Evolutionary conservation across 2,888 invertebrate species (phyloP), one percentile per base, ranked within the genome.

Genomic region (Periphyllus acericola): DNA sequence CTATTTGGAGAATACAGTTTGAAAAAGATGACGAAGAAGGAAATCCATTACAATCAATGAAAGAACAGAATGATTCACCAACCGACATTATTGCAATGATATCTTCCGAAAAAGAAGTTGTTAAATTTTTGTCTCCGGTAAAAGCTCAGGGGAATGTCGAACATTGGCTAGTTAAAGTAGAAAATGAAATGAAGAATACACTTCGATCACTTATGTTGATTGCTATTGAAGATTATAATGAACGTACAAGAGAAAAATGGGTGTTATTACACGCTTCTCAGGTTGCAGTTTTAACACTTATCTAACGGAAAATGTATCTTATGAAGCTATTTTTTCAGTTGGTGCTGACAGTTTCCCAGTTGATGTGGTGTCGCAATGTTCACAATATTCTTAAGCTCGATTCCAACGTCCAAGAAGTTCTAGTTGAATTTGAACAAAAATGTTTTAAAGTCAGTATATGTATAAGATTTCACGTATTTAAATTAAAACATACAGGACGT

Each of bases 111-210:
- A 95, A 96, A 11, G 99, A 99, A 92, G 93, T 95, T 86, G 96
- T 98, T 1, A 92, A 93, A 68, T 92, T 98, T 25, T 94, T 94
- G 0, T 94, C 95, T 90, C 92, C 94, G 0, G 97, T 99, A 90
- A 95, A 95, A 76, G 98, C 98, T 0, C 93, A 97, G 90, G 98
- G 98, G 83, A 98, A 98, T 92, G 98, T 99, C 0, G 99, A 99
- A 92, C 98, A 97, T 92, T 99, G 98, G 99, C 92, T 98, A 17
- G 95, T 96, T 3, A 97, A 96, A 92, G 97, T 98, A 2, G 98
- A 98, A 91, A 96, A 96, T 84, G 95, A 95, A 0, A 98, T 98
- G 97, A 96, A 97, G 90, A 92, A 94, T 0, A 95, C 96, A 0
- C 93, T 97, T 11, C 95, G 95, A 90, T 94, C 94, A 89, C 93